Base-by-base conservation (phyloP, 2,113 vertebrate genomes). In the Vimba vimba region DNA sequence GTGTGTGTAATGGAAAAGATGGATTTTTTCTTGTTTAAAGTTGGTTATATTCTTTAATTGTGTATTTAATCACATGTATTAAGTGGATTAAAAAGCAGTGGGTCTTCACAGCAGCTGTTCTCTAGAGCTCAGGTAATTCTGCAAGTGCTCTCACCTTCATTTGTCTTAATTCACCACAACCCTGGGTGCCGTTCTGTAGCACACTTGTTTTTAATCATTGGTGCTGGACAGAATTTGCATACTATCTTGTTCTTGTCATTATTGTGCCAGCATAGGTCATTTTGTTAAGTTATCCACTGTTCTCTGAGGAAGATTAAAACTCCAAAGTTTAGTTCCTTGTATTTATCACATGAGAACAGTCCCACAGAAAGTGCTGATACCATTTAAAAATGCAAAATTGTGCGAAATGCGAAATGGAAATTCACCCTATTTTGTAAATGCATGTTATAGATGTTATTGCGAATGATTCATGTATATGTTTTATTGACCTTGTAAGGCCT, bases 161-260 rank as follows among this genome's bases (percentile, higher is more conserved):
- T 69, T 62, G 43, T 86, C 62, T 82, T 71, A 68, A 83, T 86
- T 76, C 66, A 73, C 12, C 52, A 6, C 82, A 86, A 85, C 84
- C 83, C 55, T 36, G n/a, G 19, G 68, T 50, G 87, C 55, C 45
- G 33, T 74, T 84, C 50, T 89, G 55, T 86, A 79, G 84, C 74
- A 73, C 57, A 59, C 84, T 83, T 89, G 77, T 88, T 88, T 88
- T 87, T 87, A 87, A 89, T 88, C 82, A 90, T 79, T 39, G 83
- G 19, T 82, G 82, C 86, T 86, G 88, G 55, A 74, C 59, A 74
- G 57, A 84, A 88, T 86, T 89, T 85, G 82, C 84, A 87, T 87
- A 86, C 57, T 77, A 80, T 85, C 75, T 78, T 84, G 83, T 87
- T 71, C 23, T 69, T 84, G 81, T 82, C 84, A 86, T 84, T 88